These are phyloP conservation scores for Campopleginae sp. DNA, from an alignment of 2,888 invertebrate species.

Conservation along the genomic window DNA sequence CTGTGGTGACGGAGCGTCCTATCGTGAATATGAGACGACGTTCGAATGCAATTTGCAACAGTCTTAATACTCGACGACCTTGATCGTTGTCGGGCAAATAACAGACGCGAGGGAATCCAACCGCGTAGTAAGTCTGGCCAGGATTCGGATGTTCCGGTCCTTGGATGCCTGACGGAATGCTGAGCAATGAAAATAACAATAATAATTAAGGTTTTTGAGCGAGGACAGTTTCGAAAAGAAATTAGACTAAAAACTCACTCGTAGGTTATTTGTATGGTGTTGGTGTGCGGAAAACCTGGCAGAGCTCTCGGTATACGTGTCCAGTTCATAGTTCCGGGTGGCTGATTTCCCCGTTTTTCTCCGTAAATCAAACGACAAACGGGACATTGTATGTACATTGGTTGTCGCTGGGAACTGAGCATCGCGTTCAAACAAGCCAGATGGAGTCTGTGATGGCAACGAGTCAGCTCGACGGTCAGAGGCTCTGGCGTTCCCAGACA, in stretches of 20 bases:
- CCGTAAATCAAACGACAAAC: conserved; percentile 95
- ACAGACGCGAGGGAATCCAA: conserved; percentile 93
- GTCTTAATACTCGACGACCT: conserved; percentile 90
- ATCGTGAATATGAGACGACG: conserved; percentile 93
- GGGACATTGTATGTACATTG: conserved; percentile 92
- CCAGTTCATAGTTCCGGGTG: conserved; percentile 94
- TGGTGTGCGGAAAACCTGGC: conserved; percentile 88
- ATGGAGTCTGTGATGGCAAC: conserved; percentile 93
- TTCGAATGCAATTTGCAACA: conserved; percentile 93
- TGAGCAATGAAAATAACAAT: conserved; percentile 79
- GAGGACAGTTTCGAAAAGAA: not conserved
- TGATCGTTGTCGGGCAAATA: conserved; percentile 93
- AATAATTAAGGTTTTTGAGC: not conserved
- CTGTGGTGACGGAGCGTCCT: conserved; percentile 94
- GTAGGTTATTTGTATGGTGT: conserved; percentile 93
- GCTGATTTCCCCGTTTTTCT: conserved; percentile 92
- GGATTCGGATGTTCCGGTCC: conserved; percentile 92
- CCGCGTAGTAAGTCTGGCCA: conserved; percentile 94
- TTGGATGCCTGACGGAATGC: conserved; percentile 94
- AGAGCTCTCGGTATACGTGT: conserved; percentile 88
- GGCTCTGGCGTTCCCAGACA: conserved; percentile 86
- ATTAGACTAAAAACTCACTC: conserved; percentile 86
- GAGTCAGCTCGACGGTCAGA: conserved; percentile 88
- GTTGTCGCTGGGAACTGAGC: conserved; percentile 87
- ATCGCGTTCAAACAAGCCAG: conserved; percentile 91